Base-by-base conservation (phyloP, 1,140 invertebrate genomes). In the Thaumetopoea pityocampa region DNA sequence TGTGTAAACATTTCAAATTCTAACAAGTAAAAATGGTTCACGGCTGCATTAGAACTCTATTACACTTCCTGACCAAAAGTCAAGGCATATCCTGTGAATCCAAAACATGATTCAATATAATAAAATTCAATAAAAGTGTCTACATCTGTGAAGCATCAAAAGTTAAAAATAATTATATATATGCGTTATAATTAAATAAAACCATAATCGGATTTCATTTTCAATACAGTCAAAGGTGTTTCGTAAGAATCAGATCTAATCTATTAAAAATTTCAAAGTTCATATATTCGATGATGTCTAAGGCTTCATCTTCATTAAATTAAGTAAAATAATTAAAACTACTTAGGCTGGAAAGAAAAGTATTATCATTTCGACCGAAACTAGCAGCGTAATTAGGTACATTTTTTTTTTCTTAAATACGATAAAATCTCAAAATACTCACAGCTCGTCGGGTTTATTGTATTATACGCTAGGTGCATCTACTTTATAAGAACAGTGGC, bases 381-480 rank as follows among this genome's bases (percentile, higher is more conserved):
- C 65, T 79, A 80, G 79, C 40, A 26, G 58, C 53, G 50, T 60
- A 56, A 58, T 63, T 54, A 54, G 37, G 47, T 4, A 28, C 24
- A 23, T 67, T 71, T 66, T 67, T 71, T 70, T 71, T 72, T 62
- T 72, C 76, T 80, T 84, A 82, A 74, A 73, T 72, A 82, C 77
- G 77, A 81, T 84, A 82, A 84, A 84, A 84, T 84, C 80, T 84
- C 80, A 80, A 80, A 84, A 81, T 79, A 74, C 66, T 84, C 80
- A 84, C 80, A 84, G 80, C 80, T 84, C 80, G 61, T 84, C 78
- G 78, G 77, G 67, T 82, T 83, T 80, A 84, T 82, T 84, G 76
- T 81, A 79, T 77, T 70, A 72, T 74, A 80, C 74, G 69, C 80
- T 84, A 84, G 68, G 80, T 84, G 80, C 76, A 80, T 59, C 78